Conservation (phyloP, 2,113 vertebrate genomes). For the Percina caprodes region DNA sequence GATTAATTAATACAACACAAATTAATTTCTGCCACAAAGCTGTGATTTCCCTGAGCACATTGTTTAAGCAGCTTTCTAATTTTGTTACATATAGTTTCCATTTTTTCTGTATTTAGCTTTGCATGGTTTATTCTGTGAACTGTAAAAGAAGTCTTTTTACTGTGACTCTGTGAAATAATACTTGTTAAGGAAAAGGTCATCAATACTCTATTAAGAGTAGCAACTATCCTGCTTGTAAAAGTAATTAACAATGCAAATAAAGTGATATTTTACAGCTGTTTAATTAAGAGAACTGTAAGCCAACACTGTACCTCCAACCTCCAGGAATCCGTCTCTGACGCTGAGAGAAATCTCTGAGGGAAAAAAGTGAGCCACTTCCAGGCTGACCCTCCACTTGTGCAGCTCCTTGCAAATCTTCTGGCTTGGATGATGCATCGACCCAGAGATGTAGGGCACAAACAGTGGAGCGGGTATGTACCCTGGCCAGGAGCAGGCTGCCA, state of each 20-base stretch:
- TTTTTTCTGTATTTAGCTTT: slow-evolving; percentile 24
- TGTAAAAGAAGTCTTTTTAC: slow-evolving; percentile 48
- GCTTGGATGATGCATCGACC: slow-evolving; percentile 34
- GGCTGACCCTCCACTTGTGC: slow-evolving; percentile 79
- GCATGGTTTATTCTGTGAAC: slow-evolving; percentile 35
- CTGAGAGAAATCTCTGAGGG: slow-evolving; percentile 79
- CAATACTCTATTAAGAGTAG: slow-evolving; percentile 24
- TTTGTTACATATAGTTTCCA: slow-evolving; percentile 40
- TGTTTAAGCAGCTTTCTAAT: slow-evolving; percentile 54
- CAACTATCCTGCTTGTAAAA: slow-evolving; percentile 24
- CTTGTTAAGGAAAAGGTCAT: slow-evolving; percentile 21
- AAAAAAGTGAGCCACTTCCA: slow-evolving; percentile 84
- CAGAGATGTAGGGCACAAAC: slow-evolving; percentile 61
- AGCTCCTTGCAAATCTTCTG: slow-evolving; percentile 55
- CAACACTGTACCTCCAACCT: slow-evolving; percentile 78
- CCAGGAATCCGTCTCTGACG: slow-evolving; percentile 76
- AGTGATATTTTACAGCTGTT: slow-evolving; percentile 34
- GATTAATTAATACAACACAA: slow-evolving; percentile 54
- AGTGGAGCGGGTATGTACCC: slow-evolving; percentile 64
- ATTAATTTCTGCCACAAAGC: slow-evolving; percentile 69
- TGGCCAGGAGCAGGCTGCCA: slow-evolving; percentile 69
- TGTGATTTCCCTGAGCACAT: slow-evolving; percentile 59
- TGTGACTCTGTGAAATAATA: slow-evolving; percentile 38
- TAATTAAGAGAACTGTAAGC: slow-evolving; percentile 42
- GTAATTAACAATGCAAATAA: slow-evolving; percentile 25